phyloP scores from a whole-genome alignment of 1,140 invertebrate genomes.

The Cyphomyrmex costatus region DNA sequence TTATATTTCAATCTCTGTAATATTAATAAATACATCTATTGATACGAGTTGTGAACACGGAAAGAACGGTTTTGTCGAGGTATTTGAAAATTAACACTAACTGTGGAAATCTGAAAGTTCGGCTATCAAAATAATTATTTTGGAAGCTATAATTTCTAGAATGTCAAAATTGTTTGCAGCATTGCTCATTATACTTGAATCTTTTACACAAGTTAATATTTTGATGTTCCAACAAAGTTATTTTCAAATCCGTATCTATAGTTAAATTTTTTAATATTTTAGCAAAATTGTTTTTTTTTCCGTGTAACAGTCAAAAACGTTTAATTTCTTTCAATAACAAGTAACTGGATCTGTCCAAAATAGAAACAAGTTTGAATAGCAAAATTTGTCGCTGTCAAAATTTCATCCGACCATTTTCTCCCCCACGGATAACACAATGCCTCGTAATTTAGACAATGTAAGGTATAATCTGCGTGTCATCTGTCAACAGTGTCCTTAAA shows the following conservation, averaged over 20 bases:
- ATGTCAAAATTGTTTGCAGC: too few species aligned
- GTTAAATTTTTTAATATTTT: too few species aligned
- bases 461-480: slow-evolving; percentile 56
- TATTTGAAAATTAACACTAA: too few species aligned
- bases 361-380: neutral
- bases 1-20: neutral
- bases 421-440: neutral
- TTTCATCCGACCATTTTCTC: neutral
- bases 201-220: too few species aligned
- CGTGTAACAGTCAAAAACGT: neutral
- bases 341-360: neutral
- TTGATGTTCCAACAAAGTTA: too few species aligned
- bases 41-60: neutral
- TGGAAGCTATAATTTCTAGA: too few species aligned
- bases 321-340: neutral
- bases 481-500: slow-evolving; percentile 52
- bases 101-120: too few species aligned
- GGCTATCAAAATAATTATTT: too few species aligned
- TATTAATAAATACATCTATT: neutral
- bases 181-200: too few species aligned
- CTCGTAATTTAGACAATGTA: slow-evolving; percentile 47
- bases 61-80: too few species aligned
- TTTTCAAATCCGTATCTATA: too few species aligned
- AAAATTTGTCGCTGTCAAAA: neutral
- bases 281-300: too few species aligned